Evolutionary conservation across 2,113 vertebrate genomes (phyloP).

Genomic region (Xiphophorus hellerii): DNA sequence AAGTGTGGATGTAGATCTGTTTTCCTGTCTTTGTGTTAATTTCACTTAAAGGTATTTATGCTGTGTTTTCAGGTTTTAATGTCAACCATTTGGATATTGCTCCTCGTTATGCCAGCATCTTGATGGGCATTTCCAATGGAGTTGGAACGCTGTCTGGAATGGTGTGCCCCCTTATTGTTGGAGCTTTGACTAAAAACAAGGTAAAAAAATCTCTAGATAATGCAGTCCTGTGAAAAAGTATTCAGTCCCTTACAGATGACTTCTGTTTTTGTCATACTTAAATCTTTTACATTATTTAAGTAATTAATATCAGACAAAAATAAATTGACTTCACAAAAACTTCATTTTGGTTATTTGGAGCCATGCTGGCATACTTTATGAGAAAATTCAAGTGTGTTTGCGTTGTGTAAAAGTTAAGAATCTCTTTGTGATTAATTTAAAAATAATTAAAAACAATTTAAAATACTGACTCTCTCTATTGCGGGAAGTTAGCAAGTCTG

Average conservation of each 20-base stretch:
- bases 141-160: slow-evolving; percentile 96
- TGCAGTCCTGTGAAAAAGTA: neutral
- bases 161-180: slow-evolving; percentile 97
- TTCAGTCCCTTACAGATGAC: neutral
- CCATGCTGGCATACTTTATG: too few species aligned
- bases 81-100: slow-evolving; percentile 98
- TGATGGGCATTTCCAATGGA: slow-evolving; percentile 98
- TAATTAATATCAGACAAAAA: too few species aligned
- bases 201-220: slow-evolving; percentile 68
- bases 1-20: neutral
- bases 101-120: slow-evolving; percentile 96
- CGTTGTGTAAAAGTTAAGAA: neutral
- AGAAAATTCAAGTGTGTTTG: too few species aligned
- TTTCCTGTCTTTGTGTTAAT: neutral
- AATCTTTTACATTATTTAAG: too few species aligned
- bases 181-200: slow-evolving; percentile 95
- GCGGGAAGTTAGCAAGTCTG: too few species aligned
- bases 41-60: neutral
- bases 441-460: neutral
- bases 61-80: slow-evolving; percentile 88
- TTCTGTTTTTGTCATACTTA: neutral
- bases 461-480: neutral
- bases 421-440: neutral
- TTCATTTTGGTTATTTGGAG: too few species aligned
- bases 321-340: too few species aligned